These are phyloP conservation scores for Muraenolepis orangiensis DNA, from an alignment of 2,797 vertebrate genomes.

Conservation along the genomic window DNA sequence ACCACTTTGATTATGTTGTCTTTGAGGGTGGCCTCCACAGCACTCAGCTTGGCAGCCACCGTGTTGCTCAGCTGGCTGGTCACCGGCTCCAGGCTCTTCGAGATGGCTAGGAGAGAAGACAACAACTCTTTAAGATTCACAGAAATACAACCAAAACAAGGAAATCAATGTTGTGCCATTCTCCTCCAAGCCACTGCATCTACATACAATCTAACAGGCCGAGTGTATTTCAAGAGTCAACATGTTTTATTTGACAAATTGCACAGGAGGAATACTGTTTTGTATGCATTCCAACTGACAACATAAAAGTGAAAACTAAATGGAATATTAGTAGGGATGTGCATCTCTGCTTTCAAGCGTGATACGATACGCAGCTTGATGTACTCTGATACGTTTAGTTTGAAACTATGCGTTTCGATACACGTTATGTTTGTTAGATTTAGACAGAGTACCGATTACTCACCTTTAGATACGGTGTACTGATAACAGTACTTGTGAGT, in stretches of 20 bases:
- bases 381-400: too few species aligned
- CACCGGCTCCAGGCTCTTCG: constrained; percentile 89
- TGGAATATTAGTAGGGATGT: not conserved
- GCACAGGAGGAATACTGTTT: not conserved
- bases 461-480: too few species aligned
- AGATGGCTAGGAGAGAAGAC: constrained; percentile 76
- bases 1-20: constrained; percentile 91
- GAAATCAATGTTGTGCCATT: not conserved
- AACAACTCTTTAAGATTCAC: not conserved
- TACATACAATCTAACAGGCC: not conserved
- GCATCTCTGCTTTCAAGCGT: too few species aligned
- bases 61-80: constrained; percentile 85
- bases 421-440: too few species aligned
- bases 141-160: not conserved
- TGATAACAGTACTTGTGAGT: too few species aligned
- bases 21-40: constrained; percentile 87
- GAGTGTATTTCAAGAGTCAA: not conserved
- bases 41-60: constrained; percentile 83
- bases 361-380: too few species aligned
- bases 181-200: not conserved
- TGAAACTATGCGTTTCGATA: too few species aligned
- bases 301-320: not conserved
- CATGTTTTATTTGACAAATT: not conserved
- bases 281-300: not conserved
- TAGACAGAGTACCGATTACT: too few species aligned